Conservation (phyloP, 2,888 invertebrate genomes). For the Pseudoips prasinana region DNA sequence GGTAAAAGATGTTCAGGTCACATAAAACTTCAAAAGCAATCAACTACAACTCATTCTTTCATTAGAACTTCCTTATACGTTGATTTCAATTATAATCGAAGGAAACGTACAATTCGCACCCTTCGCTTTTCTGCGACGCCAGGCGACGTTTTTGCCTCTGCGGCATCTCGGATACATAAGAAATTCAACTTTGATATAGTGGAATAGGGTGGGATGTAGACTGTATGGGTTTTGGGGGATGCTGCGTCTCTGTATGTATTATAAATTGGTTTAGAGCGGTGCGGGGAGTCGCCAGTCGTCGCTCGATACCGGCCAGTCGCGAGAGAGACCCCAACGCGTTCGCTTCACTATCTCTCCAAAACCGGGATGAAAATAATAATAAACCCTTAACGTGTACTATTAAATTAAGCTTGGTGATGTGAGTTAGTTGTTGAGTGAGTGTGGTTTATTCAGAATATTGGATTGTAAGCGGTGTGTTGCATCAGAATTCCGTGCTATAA, state of each 20-base stretch:
- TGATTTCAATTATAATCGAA: slow-evolving; percentile 69
- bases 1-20: no score
- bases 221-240: slow-evolving; percentile 55
- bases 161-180: slow-evolving; percentile 53
- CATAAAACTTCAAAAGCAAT: slow-evolving; percentile 15
- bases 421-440: slow-evolving; percentile 25
- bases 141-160: slow-evolving; percentile 74
- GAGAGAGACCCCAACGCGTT: slow-evolving; percentile 48
- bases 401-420: slow-evolving; percentile 24
- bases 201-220: slow-evolving; percentile 42
- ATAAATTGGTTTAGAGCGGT: slow-evolving; percentile 81
- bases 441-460: slow-evolving; percentile 20
- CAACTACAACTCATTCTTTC: slow-evolving; percentile 21
- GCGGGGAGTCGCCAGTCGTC: slow-evolving; percentile 65
- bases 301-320: slow-evolving; percentile 77
- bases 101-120: slow-evolving; percentile 75
- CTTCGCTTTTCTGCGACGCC: slow-evolving; percentile 71
- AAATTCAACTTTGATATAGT: slow-evolving; percentile 30
- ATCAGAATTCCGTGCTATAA: slow-evolving; percentile 9
- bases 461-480: slow-evolving; percentile 27
- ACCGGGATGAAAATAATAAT: slow-evolving; percentile 47
- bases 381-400: slow-evolving; percentile 29
- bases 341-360: slow-evolving; percentile 36
- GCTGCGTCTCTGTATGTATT: slow-evolving; percentile 81
- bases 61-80: slow-evolving; percentile 37